Base-by-base conservation (phyloP, 2,113 vertebrate genomes). In the Anthoscopus minutus region DNA sequence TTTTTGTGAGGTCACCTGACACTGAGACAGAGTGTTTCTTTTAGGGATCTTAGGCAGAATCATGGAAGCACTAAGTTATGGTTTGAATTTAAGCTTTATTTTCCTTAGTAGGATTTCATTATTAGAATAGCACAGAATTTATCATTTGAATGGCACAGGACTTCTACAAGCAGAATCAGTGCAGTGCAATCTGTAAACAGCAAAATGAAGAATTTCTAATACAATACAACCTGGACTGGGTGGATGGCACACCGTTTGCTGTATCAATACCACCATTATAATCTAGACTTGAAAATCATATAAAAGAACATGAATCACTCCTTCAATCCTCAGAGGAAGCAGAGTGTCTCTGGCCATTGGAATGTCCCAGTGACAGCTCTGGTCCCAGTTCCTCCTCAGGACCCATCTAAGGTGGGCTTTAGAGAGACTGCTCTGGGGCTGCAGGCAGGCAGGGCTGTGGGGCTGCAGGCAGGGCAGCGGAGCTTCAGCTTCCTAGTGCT, bases 251-350 rank as follows among this genome's bases (percentile, higher is more conserved):
- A 3, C 45, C 28, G 15, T 51, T 73, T 73, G 11, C 21, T 88
- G 5, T 70, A 58, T 91, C 30, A 65, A 8, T 40, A 2, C 25
- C 47, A 35, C 8, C 51, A 23, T 25, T 19, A 24, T 50, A n/a
- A 54, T 53, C 28, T 58, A 37, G n/a, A 62, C 16, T 66, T 1
- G 7, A 60, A 7, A 56, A 27, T 28, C 6, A 21, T 8, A 2
- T 60, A 17, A 44, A 56, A 31, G 31, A 47, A 6, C 19, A 14
- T 0, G 0, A 54, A 15, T 11, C 10, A 11, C 18, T 47, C 6
- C 14, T 27, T 38, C 24, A 15, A 6, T 35, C 27, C 47, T 53
- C 1, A 7, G 24, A 84, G 38, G 64, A 87, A 54, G 48, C 35
- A 58, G 22, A 23, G 19, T 3, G 4, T 35, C 47, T 23, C 5